Evolutionary conservation across 2,888 invertebrate species (phyloP).

Genomic region (Adineta ricciae): DNA sequence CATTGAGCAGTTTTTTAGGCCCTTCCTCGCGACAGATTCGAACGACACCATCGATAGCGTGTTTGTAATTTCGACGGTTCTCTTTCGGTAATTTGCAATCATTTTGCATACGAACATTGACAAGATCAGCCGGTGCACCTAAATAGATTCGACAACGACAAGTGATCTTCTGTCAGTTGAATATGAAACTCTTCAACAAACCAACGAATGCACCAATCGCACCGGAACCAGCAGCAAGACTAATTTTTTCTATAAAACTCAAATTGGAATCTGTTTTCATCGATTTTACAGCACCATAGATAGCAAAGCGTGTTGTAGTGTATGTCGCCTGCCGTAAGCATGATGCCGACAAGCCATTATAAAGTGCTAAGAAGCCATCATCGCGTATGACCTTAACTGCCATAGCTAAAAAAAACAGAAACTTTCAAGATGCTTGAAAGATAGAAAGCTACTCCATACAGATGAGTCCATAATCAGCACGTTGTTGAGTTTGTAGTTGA

Average conservation of each 20-base stretch:
- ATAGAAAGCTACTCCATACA: not conserved
- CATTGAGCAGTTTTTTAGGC: slow-evolving; percentile 16
- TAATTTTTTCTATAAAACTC: slow-evolving; percentile 63
- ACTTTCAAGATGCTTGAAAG: no score
- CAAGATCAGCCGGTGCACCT: slow-evolving; percentile 81
- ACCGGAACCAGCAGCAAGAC: slow-evolving; percentile 72
- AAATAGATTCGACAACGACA: not conserved
- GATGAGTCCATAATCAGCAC: slow-evolving; percentile 19
- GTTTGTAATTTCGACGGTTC: slow-evolving; percentile 85
- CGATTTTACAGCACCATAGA: slow-evolving; percentile 58
- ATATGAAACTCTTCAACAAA: slow-evolving; percentile 33
- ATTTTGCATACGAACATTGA: slow-evolving; percentile 98
- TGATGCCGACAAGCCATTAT: slow-evolving; percentile 89
- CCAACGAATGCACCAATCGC: slow-evolving; percentile 81
- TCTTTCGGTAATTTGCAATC: slow-evolving; percentile 80
- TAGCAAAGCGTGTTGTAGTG: slow-evolving; percentile 74
- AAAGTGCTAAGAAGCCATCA: slow-evolving; percentile 78
- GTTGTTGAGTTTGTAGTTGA: slow-evolving; percentile 69
- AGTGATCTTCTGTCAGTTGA: no score
- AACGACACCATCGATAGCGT: slow-evolving; percentile 79
- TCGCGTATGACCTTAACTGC: slow-evolving; percentile 67
- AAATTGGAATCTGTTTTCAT: slow-evolving; percentile 53
- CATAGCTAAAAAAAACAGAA: slow-evolving; percentile 50
- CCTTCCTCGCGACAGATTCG: slow-evolving; percentile 68
- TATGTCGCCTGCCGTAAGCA: slow-evolving; percentile 73